These are phyloP conservation scores for Oncorhynchus clarkii DNA, from an alignment of 2,113 vertebrate species.

Conservation along the genomic window DNA sequence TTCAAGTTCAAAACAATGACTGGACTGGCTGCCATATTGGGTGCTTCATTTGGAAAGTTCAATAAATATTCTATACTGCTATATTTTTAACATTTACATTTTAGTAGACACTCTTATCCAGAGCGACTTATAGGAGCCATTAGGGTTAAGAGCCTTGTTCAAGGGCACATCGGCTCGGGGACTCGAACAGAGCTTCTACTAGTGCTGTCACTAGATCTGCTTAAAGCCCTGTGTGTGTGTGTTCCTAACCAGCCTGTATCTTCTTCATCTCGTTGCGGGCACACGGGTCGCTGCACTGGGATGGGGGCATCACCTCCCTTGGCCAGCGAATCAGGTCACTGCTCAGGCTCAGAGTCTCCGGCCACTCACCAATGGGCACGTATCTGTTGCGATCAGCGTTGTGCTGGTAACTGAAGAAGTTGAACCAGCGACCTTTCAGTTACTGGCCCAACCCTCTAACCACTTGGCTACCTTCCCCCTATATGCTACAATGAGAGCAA, in stretches of 20 bases:
- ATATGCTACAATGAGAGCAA: neutral
- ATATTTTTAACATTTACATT: no score
- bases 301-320: slow-evolving; percentile 80
- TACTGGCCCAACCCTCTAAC: no score
- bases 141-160: no score
- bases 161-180: no score
- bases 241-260: slow-evolving; percentile 86
- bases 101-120: no score
- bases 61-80: no score
- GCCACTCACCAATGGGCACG: slow-evolving; percentile 92
- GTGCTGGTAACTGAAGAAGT: slow-evolving; percentile 95
- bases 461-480: no score
- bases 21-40: neutral
- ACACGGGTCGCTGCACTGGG: slow-evolving; percentile 96
- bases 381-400: slow-evolving; percentile 83
- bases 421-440: slow-evolving; percentile 47
- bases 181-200: no score
- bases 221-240: no score
- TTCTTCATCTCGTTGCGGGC: slow-evolving; percentile 98
- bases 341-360: slow-evolving; percentile 86
- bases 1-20: neutral
- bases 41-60: no score
- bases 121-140: no score
- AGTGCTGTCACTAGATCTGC: no score
- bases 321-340: slow-evolving; percentile 90